Conservation (phyloP, 2,888 invertebrate species). For the Andrena bicolor region DNA sequence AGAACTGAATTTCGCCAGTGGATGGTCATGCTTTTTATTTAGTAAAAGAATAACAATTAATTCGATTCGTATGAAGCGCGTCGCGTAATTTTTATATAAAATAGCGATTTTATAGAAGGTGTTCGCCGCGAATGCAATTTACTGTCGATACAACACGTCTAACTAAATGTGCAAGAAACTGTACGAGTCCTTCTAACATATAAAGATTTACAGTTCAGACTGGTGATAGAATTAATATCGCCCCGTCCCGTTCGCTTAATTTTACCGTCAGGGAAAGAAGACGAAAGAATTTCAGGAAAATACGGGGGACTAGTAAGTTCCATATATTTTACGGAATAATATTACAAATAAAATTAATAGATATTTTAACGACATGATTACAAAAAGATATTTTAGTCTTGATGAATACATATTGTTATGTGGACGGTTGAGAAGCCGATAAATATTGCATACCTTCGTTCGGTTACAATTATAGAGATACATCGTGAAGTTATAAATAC, state of each 20-base stretch:
- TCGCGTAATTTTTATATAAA: conserved; percentile 68
- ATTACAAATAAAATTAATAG: conserved; percentile 27
- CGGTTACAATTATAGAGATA: neutral
- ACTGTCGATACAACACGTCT: neutral
- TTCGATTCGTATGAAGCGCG: conserved; percentile 64
- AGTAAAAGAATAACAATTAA: neutral
- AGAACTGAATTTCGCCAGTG: neutral
- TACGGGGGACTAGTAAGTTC: neutral
- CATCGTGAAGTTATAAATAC: conserved; percentile 4
- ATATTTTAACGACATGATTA: conserved; percentile 22
- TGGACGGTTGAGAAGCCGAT: conserved; percentile 26
- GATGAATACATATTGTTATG: conserved; percentile 19
- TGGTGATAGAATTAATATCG: conserved; percentile 15
- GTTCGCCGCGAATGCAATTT: conserved; percentile 26
- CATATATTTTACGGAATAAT: conserved; percentile 28
- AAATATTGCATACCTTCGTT: neutral
- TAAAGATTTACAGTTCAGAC: conserved; percentile 7
- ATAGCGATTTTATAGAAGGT: conserved; percentile 45
- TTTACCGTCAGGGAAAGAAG: neutral
- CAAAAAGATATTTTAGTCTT: conserved; percentile 15
- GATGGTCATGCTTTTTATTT: neutral
- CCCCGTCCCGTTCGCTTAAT: neutral
- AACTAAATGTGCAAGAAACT: conserved; percentile 7
- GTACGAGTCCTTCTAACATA: neutral
- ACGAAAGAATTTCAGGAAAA: neutral